Conservation (phyloP, 2,113 vertebrate species). For the Tapirus terrestris region DNA sequence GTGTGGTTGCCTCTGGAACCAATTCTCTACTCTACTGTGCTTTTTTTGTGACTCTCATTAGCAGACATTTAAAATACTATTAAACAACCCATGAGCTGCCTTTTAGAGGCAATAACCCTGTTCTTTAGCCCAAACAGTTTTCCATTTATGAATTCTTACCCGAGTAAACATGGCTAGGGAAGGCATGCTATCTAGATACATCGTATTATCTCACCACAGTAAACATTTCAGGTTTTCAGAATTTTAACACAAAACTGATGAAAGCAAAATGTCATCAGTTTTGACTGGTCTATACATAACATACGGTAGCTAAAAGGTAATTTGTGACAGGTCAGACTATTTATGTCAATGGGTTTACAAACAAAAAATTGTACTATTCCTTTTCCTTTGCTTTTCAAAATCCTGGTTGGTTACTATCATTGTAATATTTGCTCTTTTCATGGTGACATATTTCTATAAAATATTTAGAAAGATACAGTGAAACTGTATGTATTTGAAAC, state of each 20-base stretch:
- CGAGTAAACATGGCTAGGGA: conserved; percentile 92
- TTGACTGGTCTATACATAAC: conserved; percentile 89
- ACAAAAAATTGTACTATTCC: conserved; percentile 70
- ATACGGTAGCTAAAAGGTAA: conserved; percentile 92
- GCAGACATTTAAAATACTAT: conserved; percentile 94
- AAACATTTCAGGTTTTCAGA: conserved; percentile 93
- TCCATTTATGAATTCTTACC: conserved; percentile 89
- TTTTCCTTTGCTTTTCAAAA: conserved; percentile 81
- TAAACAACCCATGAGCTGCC: conserved; percentile 88
- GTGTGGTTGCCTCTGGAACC: conserved; percentile 81
- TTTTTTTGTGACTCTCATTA: conserved; percentile 91
- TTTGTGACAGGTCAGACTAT: conserved; percentile 90
- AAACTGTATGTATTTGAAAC: conserved; percentile 16
- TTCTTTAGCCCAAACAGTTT: conserved; percentile 90
- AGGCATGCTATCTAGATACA: conserved; percentile 89
- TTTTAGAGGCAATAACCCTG: conserved; percentile 86
- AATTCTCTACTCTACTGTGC: conserved; percentile 83
- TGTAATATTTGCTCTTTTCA: conserved; percentile 74
- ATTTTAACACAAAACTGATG: conserved; percentile 91
- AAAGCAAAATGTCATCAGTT: conserved; percentile 93
- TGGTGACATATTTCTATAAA: conserved; percentile 75
- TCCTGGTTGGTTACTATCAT: conserved; percentile 63
- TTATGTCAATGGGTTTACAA: conserved; percentile 81
- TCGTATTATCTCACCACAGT: conserved; percentile 90
- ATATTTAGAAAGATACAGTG: conserved; percentile 75